Percentiles rank a stretch among this genome's conserved stretches.
Conservation (phyloP, 1,140 invertebrate genomes). For the Cherax destructor region DNA sequence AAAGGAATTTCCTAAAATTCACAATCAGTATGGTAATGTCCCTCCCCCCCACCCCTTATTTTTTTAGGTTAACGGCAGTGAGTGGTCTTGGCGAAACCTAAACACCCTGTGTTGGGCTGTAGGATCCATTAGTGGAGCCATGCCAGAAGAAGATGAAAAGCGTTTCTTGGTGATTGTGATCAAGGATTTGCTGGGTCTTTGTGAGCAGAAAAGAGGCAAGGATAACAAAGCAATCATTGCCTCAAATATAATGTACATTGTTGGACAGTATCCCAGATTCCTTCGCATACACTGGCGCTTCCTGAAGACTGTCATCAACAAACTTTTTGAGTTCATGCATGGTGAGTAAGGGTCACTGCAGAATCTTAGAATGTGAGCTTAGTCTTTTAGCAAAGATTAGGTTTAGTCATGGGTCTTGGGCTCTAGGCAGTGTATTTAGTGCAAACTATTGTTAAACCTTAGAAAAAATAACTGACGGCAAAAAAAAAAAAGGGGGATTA, state of each 20-base stretch:
- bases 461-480: too few relatives aligned
- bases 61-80: constrained; percentile 89
- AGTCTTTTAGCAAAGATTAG: too few relatives aligned
- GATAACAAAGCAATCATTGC: constrained; percentile 99
- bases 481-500: too few relatives aligned
- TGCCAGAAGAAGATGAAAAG: constrained; percentile 99
- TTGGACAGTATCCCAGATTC: constrained; percentile 99
- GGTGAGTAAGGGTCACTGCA: constrained; percentile 77
- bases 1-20: too few relatives aligned
- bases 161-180: constrained; percentile 99
- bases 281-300: constrained; percentile 99
- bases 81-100: constrained; percentile 99
- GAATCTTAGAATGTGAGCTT: not conserved
- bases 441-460: not conserved
- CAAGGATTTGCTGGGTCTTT: constrained; percentile 97
- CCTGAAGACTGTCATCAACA: constrained; percentile 99
- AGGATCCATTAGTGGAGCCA: constrained; percentile 98
- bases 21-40: too few relatives aligned
- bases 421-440: too few relatives aligned
- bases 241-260: constrained; percentile 99
- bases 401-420: too few relatives aligned
- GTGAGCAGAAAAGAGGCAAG: constrained; percentile 99
- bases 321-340: constrained; percentile 99
- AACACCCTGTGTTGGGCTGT: constrained; percentile 99
- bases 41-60: not conserved